Evolutionary conservation across 2,888 invertebrate species (phyloP), one percentile per base, ranked within the genome.

Genomic region (Macrosiphum euphorbiae): DNA sequence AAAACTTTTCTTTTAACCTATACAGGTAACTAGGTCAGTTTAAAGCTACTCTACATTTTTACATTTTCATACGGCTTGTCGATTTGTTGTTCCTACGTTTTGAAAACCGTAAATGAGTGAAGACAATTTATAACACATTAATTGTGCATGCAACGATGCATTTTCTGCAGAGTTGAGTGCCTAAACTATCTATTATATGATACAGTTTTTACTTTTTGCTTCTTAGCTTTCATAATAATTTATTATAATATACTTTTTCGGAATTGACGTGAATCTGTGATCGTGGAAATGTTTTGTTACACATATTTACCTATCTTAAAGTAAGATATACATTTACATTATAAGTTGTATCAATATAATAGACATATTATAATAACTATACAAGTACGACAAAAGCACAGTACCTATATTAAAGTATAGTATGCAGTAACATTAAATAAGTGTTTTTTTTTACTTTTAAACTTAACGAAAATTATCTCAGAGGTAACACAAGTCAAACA

Each of bases 401-500:
- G 35, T 47, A 1, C 47, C 47, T 67, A 35, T 67, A 67, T 67
- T 35, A 35, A n/a, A 35, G 16, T 67, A 5, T 67, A 20, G n/a
- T 67, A 67, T 35, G 67, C 78, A 35, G 35, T 78, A 78, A 78
- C 78, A n/a, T 67, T 16, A 20, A 78, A 78, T 78, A 24, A 78
- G 78, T 67, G 44, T 78, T 78, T 35, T 78, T 88, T 55, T 88
- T 88, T 55, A 55, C 26, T 58, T 58, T 41, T 55, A 88, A 88
- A 41, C 88, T 58, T 88, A 88, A 88, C 88, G 4, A 88, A 41
- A 26, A 88, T 55, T 55, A 41, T 58, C 28, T 88, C 55, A 41
- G 55, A 88, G 88, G 88, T 88, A 88, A 88, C 55, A 88, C 88
- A 88, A 88, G 35, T 88, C 88, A 55, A 88, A 88, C 88, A 58